A percentile compares a stretch with the other conserved stretches of the same genome.
Conservation (phyloP, 2,113 vertebrate species). For the Paramisgurnus dabryanus region DNA sequence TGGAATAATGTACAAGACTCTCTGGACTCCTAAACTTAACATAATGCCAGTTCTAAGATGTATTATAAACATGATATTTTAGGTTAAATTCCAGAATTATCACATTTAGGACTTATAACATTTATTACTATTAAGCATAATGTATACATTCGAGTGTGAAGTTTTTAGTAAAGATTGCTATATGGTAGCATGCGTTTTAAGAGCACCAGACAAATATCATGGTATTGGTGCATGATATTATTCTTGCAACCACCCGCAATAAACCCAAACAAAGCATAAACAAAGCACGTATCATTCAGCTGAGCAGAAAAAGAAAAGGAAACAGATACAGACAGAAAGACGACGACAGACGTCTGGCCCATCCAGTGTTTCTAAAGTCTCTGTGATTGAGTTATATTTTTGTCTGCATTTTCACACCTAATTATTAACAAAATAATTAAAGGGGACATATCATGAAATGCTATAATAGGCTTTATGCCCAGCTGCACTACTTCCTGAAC, state of each 20-base stretch:
- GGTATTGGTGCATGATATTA: not conserved
- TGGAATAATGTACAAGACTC: not conserved
- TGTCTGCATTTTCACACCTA: not conserved
- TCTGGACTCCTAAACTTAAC: too few relatives aligned
- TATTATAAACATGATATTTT: too few relatives aligned
- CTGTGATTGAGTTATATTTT: not conserved
- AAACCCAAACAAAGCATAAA: not conserved
- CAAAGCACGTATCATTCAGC: not conserved
- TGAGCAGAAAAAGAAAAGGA: not conserved
- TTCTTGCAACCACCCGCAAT: not conserved
- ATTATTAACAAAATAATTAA: too few relatives aligned
- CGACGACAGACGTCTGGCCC: not conserved
- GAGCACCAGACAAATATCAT: constrained; percentile 3
- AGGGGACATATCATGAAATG: too few relatives aligned
- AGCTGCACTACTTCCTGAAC: too few relatives aligned
- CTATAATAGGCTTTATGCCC: too few relatives aligned
- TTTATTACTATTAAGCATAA: too few relatives aligned
- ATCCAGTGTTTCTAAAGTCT: not conserved
- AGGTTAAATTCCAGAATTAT: too few relatives aligned
- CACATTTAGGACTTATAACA: too few relatives aligned
- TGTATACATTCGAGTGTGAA: too few relatives aligned
- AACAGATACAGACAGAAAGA: not conserved
- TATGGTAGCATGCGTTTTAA: not conserved
- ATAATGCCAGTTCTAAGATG: too few relatives aligned
- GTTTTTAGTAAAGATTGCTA: too few relatives aligned